A percentile compares a stretch with the other conserved stretches of the same genome.
These are phyloP conservation scores for Neria commutata DNA, from an alignment of 2,888 invertebrate genomes.

Conservation along the genomic window DNA sequence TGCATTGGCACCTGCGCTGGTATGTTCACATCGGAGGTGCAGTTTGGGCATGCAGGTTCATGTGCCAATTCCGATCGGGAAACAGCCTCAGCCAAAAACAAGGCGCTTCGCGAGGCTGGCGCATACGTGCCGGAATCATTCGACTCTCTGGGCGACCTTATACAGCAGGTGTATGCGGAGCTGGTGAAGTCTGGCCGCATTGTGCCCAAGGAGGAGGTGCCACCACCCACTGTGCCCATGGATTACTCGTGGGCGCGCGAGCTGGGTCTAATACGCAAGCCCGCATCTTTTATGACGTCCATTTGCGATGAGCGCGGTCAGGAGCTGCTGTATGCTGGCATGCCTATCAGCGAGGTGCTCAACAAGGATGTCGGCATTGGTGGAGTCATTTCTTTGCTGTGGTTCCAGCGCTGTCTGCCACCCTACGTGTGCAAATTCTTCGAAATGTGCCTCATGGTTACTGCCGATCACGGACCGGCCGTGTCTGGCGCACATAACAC, in stretches of 20 bases:
- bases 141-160: conserved; percentile 84
- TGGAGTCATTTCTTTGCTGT: conserved; percentile 93
- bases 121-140: conserved; percentile 92
- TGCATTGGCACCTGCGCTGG: conserved; percentile 93
- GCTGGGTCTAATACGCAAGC: conserved; percentile 96
- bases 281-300: conserved; percentile 98
- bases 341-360: conserved; percentile 85
- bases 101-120: conserved; percentile 79
- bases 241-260: conserved; percentile 98
- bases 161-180: conserved; percentile 74
- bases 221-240: conserved; percentile 99
- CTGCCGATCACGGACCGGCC: conserved; percentile 98
- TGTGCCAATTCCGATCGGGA: conserved; percentile 94
- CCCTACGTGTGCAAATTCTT: conserved; percentile 95
- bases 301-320: conserved; percentile 99
- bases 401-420: conserved; percentile 98
- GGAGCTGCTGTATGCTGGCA: conserved; percentile 95
- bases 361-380: conserved; percentile 97
- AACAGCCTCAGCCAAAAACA: conserved; percentile 93
- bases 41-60: conserved; percentile 99
- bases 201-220: conserved; percentile 86
- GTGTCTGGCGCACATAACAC: conserved; percentile 99
- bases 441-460: conserved; percentile 98
- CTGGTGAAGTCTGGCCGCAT: conserved; percentile 84
- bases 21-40: conserved; percentile 89